Evolutionary conservation across 2,888 invertebrate species (phyloP), one percentile per base, ranked within the genome.

Genomic region (Erebia palarica): DNA sequence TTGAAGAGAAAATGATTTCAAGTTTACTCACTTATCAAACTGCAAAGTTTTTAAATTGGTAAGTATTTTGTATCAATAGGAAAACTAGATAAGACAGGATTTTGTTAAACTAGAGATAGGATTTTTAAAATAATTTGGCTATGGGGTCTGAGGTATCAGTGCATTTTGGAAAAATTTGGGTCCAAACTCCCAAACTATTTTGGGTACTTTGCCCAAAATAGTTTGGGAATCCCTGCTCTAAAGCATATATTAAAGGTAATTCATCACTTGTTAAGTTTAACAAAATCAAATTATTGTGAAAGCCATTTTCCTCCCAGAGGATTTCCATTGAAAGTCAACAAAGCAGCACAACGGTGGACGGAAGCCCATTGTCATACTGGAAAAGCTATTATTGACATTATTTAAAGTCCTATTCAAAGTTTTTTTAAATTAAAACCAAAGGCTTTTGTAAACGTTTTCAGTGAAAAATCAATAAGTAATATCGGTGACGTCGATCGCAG

Each of bases 351-450:
- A 82, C 89, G 83, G 82, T 87, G 84, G 87, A 88, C 89, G 89
- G 87, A 89, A 86, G 83, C 82, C 87, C 80, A 88, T 91, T 92
- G 91, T 91, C 86, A 86, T 85, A 82, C 83, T 84, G 88, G 91
- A 89, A 90, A 63, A 90, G 87, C 90, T 89, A 90, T 90, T 91
- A 91, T 89, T 89, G 90, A 90, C 88, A 84, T 90, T 89, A 82
- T 90, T 89, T 87, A 90, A 91, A 89, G 86, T 86, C 84, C 88
- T 86, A 87, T 90, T 90, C 89, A 87, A 88, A 85, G 69, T 57
- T 76, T 75, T 75, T 75, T 75, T 72, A 65, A 75, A 73, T 76
- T 71, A 75, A 73, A 73, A 53, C 53, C 47, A 47, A 74, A 75
- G 63, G 51, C 72, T 72, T 70, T 72, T 68, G 57, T 69, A 58